Conservation (phyloP, 2,888 invertebrate species). For the Argyresthia albistria region DNA sequence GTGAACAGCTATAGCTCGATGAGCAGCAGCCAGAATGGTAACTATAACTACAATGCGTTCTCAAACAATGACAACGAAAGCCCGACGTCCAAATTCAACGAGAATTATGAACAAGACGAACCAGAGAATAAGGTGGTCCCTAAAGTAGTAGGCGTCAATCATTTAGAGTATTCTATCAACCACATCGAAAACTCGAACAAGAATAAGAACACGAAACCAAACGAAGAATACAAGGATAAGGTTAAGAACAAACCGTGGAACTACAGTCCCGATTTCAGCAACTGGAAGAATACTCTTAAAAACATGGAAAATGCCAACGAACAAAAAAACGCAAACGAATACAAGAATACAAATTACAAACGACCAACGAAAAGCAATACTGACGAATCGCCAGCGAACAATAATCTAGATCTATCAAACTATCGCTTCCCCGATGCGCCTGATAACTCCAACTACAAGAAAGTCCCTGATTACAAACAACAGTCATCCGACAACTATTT, state of each 20-base stretch:
- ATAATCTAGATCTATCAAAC: conserved; percentile 38
- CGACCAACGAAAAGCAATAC: conserved; percentile 29
- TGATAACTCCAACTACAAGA: conserved; percentile 39
- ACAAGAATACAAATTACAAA: conserved; percentile 40
- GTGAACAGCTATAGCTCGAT: background rate
- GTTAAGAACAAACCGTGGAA: conserved; percentile 32
- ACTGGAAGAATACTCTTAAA: conserved; percentile 35
- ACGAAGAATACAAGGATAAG: conserved; percentile 38
- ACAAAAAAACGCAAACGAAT: conserved; percentile 36
- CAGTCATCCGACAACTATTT: conserved; percentile 32
- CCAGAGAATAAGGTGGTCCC: conserved; percentile 8
- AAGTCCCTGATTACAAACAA: conserved; percentile 31
- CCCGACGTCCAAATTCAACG: background rate
- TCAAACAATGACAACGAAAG: conserved; percentile 11
- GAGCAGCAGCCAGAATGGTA: conserved; percentile 1
- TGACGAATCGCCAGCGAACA: conserved; percentile 45
- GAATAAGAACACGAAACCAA: conserved; percentile 20
- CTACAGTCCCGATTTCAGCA: conserved; percentile 28
- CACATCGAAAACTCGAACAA: conserved; percentile 21
- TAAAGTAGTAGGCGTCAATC: background rate
- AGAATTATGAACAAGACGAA: conserved; percentile 8
- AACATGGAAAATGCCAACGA: conserved; percentile 51
- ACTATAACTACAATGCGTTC: conserved; percentile 2
- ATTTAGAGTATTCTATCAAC: conserved; percentile 2
- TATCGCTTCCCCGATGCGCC: conserved; percentile 33